A percentile compares a stretch with the other conserved stretches of the same genome.
These are phyloP conservation scores for Andrena fulva DNA, from an alignment of 2,888 invertebrate genomes.

Conservation along the genomic window DNA sequence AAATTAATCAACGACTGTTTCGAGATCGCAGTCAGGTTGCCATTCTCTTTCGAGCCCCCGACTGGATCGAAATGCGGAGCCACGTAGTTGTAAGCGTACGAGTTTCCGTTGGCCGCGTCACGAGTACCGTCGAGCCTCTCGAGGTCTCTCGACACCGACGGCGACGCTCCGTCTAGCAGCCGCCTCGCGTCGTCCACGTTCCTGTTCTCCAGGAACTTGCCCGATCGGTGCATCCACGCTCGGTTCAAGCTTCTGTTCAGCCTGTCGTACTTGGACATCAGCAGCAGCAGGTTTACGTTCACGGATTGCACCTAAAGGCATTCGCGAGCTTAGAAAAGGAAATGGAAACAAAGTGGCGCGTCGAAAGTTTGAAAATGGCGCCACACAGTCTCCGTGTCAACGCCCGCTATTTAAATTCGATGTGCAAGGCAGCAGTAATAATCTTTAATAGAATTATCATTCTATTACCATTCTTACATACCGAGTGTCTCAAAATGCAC, in stretches of 20 bases:
- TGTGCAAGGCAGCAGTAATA: too few species aligned
- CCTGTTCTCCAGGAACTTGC: constrained; percentile 1
- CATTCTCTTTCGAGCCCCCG: neutral
- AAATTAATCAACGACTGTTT: neutral
- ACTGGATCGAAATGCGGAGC: neutral
- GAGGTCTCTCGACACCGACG: neutral
- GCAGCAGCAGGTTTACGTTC: constrained; percentile 73
- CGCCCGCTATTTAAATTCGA: too few species aligned
- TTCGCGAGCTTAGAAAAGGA: neutral
- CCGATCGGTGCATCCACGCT: constrained; percentile 28
- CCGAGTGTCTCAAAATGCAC: too few species aligned
- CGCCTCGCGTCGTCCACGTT: neutral
- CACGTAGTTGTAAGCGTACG: constrained; percentile 12
- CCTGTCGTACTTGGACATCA: constrained; percentile 76
- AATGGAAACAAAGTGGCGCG: too few species aligned
- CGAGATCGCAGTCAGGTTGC: neutral
- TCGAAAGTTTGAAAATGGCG: neutral
- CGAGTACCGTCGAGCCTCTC: constrained; percentile 15
- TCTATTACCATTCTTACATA: too few species aligned
- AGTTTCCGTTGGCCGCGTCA: neutral
- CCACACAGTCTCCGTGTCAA: too few species aligned
- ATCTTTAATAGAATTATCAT: too few species aligned
- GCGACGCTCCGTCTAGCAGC: neutral
- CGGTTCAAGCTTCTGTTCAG: constrained; percentile 72
- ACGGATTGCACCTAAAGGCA: constrained; percentile 73